phyloP scores from a whole-genome alignment of 2,888 invertebrate species.

The Smittia sp. region DNA sequence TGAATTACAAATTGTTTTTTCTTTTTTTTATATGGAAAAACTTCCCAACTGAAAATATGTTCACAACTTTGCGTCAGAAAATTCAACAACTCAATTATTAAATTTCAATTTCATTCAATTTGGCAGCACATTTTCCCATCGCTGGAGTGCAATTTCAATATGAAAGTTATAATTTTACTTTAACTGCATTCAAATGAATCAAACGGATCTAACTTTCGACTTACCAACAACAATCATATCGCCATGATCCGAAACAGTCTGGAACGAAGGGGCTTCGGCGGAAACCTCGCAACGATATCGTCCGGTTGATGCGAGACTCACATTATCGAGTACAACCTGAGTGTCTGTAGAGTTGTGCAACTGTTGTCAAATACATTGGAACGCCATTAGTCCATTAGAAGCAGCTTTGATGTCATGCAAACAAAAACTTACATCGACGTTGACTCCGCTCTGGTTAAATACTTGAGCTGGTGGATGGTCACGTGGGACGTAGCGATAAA shows the following conservation, averaged over 20 bases:
- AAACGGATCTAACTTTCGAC: slow-evolving; percentile 46
- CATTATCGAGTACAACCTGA: slow-evolving; percentile 64
- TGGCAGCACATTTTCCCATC: neutral
- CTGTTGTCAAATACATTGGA: slow-evolving; percentile 51
- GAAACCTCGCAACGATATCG: slow-evolving; percentile 76
- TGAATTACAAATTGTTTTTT: slow-evolving; percentile 21
- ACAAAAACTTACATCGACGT: slow-evolving; percentile 73
- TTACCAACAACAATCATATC: slow-evolving; percentile 75
- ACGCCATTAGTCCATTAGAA: neutral
- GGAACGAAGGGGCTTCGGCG: slow-evolving; percentile 73
- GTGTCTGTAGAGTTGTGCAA: slow-evolving; percentile 64
- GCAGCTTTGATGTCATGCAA: neutral
- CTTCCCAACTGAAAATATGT: neutral
- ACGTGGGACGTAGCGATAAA: slow-evolving; percentile 80
- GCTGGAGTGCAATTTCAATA: neutral
- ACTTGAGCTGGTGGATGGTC: slow-evolving; percentile 78
- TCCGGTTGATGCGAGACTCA: slow-evolving; percentile 68
- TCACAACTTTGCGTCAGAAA: neutral
- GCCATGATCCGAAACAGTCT: slow-evolving; percentile 70
- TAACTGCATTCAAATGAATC: neutral
- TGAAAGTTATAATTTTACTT: neutral
- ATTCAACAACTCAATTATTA: slow-evolving; percentile 16
- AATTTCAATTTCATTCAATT: slow-evolving; percentile 16
- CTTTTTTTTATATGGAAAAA: neutral
- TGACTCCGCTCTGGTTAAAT: slow-evolving; percentile 76